Evolutionary conservation across 2,888 invertebrate species (phyloP).

Genomic region (Aphelenchoides bicaudatus): DNA sequence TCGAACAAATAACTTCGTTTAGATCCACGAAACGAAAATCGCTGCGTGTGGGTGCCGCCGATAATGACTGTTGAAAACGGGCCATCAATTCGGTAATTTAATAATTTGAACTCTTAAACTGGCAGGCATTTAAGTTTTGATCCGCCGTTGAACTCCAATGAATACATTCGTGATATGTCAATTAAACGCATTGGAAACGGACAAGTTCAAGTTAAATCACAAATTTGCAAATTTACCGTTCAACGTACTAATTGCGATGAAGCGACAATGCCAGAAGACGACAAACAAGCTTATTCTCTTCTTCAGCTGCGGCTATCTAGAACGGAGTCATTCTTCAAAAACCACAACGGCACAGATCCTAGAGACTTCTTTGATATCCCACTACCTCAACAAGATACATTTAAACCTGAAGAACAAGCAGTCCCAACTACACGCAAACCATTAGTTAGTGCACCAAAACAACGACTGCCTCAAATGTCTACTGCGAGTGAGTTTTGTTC

Average conservation of each 20-base stretch:
- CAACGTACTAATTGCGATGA: slow-evolving; percentile 36
- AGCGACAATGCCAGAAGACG: slow-evolving; percentile 37
- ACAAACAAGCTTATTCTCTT: slow-evolving; percentile 36
- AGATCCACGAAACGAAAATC: slow-evolving; percentile 31
- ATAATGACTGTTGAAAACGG: slow-evolving; percentile 37
- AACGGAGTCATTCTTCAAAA: slow-evolving; percentile 19
- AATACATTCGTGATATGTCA: slow-evolving; percentile 33
- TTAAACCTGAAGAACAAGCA: neutral
- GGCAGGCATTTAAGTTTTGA: slow-evolving; percentile 35
- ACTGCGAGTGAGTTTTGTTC: no score
- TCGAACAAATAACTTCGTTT: no score
- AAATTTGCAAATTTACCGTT: slow-evolving; percentile 37
- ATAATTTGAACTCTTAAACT: neutral
- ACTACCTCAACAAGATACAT: neutral
- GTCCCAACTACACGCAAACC: no score
- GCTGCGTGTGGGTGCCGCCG: slow-evolving; percentile 32
- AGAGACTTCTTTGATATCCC: slow-evolving; percentile 5
- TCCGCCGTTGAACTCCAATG: slow-evolving; percentile 32
- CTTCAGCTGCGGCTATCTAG: slow-evolving; percentile 33
- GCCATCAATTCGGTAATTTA: slow-evolving; percentile 10
- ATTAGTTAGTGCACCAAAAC: no score
- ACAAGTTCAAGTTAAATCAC: slow-evolving; percentile 27
- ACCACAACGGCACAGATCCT: slow-evolving; percentile 17
- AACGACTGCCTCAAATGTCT: no score
- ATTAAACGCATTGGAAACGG: slow-evolving; percentile 29